Conservation (phyloP, 37 sponge, comb jelly and placozoan species). For the Petrosia ficiformis region DNA sequence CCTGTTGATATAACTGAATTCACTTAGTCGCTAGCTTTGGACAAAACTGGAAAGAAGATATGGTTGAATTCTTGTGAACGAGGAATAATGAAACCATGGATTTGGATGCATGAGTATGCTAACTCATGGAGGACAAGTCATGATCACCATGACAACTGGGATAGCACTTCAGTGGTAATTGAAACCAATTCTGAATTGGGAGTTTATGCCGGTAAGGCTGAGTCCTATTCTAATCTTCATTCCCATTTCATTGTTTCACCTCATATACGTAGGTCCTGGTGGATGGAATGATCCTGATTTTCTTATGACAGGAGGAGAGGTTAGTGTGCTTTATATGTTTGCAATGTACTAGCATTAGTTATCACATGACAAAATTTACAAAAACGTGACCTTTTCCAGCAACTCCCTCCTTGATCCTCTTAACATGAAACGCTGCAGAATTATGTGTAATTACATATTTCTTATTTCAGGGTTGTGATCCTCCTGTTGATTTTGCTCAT, state of each 20-base stretch:
- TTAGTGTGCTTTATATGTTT: constrained; percentile 3
- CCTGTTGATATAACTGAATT: no score
- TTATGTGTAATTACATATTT: no score
- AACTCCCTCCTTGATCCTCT: no score
- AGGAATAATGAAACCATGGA: constrained; percentile 81
- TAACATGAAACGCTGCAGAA: no score
- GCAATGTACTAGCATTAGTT: no score
- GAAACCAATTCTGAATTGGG: constrained; percentile 63
- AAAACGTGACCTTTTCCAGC: no score
- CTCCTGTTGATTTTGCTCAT: constrained; percentile 9
- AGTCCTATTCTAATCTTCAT: no score
- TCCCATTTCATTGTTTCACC: background rate
- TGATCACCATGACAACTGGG: constrained; percentile 82
- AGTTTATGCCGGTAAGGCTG: constrained; percentile 66
- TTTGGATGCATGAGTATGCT: constrained; percentile 78
- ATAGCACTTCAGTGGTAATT: constrained; percentile 66
- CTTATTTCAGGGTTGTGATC: constrained; percentile 56
- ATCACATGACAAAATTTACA: no score
- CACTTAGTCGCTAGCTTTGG: constrained; percentile 75
- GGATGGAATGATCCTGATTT: constrained; percentile 96
- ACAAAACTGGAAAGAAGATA: constrained; percentile 69
- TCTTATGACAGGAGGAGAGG: constrained; percentile 89
- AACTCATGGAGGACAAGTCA: constrained; percentile 85
- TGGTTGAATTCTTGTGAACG: constrained; percentile 86
- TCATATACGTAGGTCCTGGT: constrained; percentile 42